Evolutionary conservation across 2,888 invertebrate genomes (phyloP), one percentile per base, ranked within the genome.

Genomic region (Argyresthia goedartella): DNA sequence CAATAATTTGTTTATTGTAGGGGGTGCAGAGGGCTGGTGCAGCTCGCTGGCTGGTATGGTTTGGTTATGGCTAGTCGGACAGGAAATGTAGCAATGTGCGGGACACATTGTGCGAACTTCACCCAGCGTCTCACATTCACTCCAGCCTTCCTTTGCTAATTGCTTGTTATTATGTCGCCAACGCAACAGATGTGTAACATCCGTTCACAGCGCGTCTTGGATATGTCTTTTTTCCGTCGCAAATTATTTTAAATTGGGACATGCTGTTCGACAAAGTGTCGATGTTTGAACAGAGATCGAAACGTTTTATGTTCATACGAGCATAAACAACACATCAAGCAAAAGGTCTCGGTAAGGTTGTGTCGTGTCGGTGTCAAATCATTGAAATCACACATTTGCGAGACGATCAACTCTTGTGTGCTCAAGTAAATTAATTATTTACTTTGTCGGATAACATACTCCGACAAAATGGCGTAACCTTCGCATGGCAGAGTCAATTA

Each of bases 181-280:
- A 71, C 65, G 63, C 73, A 78, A 75, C 86, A 85, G 77, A 85
- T 86, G 86, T 78, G 77, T 74, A 69, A 81, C 86, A 86, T 86
- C 86, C 86, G 85, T 65, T 77, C 67, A 56, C 35, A 25, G 46
- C 13, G 16, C 16, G 11, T 16, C 44, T 51, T 35, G 14, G 44
- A 51, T 34, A 25, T 33, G 33, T 44, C 35, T 60, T 57, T 64
- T 69, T 68, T 67, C 66, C 64, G 25, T 56, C 56, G 57, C 61
- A 64, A 63, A 63, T 61, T 54, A 53, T 47, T 39, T 46, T 46
- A 46, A 53, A 54, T 51, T 53, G 46, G 46, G 41, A 52, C 49
- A 44, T 51, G 53, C 48, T 49, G 25, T 9, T 44, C 4, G 13
- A 15, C 36, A 35, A 14, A 14, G 36, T 13, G 15, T 25, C 33